phyloP scores from a whole-genome alignment of 2,888 invertebrate species.

The Carterocephalus palaemon region DNA sequence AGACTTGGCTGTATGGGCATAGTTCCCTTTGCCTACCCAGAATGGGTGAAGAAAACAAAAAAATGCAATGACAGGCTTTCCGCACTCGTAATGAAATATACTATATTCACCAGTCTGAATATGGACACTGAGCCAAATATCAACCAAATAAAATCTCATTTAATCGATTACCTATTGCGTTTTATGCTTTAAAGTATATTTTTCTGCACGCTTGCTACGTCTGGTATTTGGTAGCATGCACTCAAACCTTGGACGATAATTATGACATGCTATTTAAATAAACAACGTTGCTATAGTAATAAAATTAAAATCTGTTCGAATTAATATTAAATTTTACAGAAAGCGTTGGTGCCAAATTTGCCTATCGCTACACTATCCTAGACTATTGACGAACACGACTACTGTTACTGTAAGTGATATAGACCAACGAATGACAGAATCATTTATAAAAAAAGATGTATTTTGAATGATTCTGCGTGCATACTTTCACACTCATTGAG shows the following conservation, averaged over 20 bases:
- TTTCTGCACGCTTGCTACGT: conserved; percentile 9
- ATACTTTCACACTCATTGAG: conserved; percentile 1
- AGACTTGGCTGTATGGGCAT: no score
- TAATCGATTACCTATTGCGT: not conserved
- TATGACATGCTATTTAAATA: conserved; percentile 13
- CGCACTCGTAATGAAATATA: no score
- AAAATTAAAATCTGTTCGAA: conserved; percentile 9
- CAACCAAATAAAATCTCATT: conserved; percentile 9
- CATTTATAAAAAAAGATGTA: conserved; percentile 1
- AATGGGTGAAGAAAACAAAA: no score
- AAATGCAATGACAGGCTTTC: no score
- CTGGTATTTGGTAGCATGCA: conserved; percentile 12
- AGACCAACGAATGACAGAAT: not conserved
- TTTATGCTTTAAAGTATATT: not conserved
- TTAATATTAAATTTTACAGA: conserved; percentile 10
- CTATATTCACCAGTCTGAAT: no score
- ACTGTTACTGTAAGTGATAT: conserved; percentile 10
- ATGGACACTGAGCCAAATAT: no score
- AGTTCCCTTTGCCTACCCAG: no score
- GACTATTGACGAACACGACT: conserved; percentile 19
- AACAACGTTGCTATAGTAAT: conserved; percentile 10
- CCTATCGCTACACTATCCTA: conserved; percentile 18
- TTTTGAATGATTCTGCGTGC: conserved; percentile 10
- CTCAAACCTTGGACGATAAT: not conserved
- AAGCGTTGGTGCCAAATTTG: conserved; percentile 22